phyloP scores from a whole-genome alignment of 2,113 vertebrate genomes.

The Larimichthys crocea region DNA sequence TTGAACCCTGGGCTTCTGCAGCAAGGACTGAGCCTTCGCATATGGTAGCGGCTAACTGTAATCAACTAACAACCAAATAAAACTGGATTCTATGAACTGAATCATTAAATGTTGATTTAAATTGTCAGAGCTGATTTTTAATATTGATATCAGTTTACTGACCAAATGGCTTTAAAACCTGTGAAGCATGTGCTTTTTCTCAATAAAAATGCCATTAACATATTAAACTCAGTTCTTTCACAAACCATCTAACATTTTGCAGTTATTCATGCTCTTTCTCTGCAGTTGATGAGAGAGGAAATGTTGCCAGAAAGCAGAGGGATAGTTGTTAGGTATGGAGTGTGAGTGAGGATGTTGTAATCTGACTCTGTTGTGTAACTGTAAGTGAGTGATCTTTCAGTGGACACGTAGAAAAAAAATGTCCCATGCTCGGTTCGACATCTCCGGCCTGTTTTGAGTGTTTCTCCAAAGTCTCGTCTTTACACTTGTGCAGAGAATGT shows the following conservation, averaged over 20 bases:
- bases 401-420: slow-evolving; percentile 44
- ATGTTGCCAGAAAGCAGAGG: slow-evolving; percentile 12
- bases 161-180: background rate
- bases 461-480: slow-evolving; percentile 39
- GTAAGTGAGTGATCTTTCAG: slow-evolving; percentile 38
- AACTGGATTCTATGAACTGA: background rate
- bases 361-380: slow-evolving; percentile 46
- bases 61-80: background rate
- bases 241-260: background rate
- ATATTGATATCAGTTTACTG: background rate
- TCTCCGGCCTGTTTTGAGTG: slow-evolving; percentile 5
- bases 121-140: background rate
- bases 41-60: background rate
- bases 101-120: background rate
- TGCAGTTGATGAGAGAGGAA: slow-evolving; percentile 1
- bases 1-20: too few relatives aligned
- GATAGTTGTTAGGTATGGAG: slow-evolving; percentile 3
- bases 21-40: too few relatives aligned
- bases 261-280: background rate
- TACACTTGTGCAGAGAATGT: slow-evolving; percentile 24
- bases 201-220: background rate
- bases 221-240: background rate
- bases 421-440: slow-evolving; percentile 6
- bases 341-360: slow-evolving; percentile 3
- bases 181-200: too few relatives aligned